Evolutionary conservation across 2,113 vertebrate genomes (phyloP).

Genomic region (Nesoenas mayeri): DNA sequence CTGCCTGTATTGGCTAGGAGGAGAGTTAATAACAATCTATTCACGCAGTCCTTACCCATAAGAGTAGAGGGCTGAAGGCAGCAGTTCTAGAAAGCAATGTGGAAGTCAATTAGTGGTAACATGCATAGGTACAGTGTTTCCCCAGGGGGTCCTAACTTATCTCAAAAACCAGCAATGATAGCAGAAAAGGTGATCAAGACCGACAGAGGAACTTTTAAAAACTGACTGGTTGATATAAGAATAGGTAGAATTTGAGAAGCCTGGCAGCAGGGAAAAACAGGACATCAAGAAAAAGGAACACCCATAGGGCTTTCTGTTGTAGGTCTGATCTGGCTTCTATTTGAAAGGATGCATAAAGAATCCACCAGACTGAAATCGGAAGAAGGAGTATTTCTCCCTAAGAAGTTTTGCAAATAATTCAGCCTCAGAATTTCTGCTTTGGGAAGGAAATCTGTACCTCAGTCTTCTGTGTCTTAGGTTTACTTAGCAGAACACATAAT

Average conservation of each 20-base stretch:
- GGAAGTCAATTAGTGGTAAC: slow-evolving; percentile 56
- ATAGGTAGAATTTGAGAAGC: background rate
- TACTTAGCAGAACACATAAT: background rate
- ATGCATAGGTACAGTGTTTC: slow-evolving; percentile 20
- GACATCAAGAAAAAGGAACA: background rate
- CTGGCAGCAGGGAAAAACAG: background rate
- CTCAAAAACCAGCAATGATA: slow-evolving; percentile 10
- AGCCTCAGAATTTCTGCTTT: background rate
- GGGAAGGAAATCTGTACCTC: background rate
- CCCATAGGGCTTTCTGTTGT: background rate
- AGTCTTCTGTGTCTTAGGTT: background rate
- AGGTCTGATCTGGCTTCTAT: background rate
- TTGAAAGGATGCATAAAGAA: background rate
- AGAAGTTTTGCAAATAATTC: background rate
- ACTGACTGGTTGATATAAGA: background rate
- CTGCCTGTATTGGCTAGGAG: background rate
- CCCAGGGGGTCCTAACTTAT: slow-evolving; percentile 14
- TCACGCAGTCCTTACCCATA: background rate
- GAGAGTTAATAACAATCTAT: slow-evolving; percentile 33
- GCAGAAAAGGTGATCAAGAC: slow-evolving; percentile 21
- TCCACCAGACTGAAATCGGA: background rate
- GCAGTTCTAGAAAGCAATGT: background rate
- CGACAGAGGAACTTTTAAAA: background rate
- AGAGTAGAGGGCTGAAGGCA: slow-evolving; percentile 23
- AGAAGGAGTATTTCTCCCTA: background rate